Percentiles rank a stretch among this genome's conserved stretches.
Conservation (phyloP, 2,797 vertebrate species). For the Acipenser ruthenus region DNA sequence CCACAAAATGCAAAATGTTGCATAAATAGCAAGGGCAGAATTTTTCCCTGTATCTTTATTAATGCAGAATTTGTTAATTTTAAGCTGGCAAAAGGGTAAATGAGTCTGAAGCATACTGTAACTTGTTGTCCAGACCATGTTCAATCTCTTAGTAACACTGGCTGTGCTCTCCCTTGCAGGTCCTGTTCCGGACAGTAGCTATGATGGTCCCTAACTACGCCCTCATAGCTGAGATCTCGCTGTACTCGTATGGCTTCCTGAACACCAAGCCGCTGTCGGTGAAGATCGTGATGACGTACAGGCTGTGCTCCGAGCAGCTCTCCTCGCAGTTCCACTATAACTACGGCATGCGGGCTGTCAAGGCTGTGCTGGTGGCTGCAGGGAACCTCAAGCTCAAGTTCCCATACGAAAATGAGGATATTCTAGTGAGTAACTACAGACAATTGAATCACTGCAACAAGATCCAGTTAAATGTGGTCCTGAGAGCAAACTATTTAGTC, state of each 20-base stretch:
- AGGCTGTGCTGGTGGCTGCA: conserved; percentile 91
- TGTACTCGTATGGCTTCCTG: conserved; percentile 92
- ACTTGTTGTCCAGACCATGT: background rate
- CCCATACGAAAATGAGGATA: conserved; percentile 86
- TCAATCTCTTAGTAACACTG: background rate
- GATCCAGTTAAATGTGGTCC: no score
- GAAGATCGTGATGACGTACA: conserved; percentile 97
- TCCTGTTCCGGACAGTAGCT: conserved; percentile 91
- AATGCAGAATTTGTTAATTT: no score
- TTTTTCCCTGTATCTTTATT: no score
- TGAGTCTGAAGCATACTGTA: background rate
- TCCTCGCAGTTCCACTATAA: conserved; percentile 97
- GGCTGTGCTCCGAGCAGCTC: conserved; percentile 93
- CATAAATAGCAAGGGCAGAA: no score
- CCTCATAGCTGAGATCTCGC: conserved; percentile 91
- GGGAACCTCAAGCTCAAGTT: conserved; percentile 94
- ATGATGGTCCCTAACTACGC: conserved; percentile 99
- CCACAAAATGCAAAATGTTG: no score
- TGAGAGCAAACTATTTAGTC: no score
- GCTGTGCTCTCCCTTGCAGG: conserved; percentile 47
- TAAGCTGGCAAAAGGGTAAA: no score
- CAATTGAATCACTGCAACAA: background rate
- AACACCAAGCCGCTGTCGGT: conserved; percentile 92
- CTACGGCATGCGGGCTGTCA: conserved; percentile 96
- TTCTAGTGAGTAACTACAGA: conserved; percentile 67